Evolutionary conservation across 2,888 invertebrate species (phyloP), one percentile per base, ranked within the genome.

Genomic region (Oscheius sp.): DNA sequence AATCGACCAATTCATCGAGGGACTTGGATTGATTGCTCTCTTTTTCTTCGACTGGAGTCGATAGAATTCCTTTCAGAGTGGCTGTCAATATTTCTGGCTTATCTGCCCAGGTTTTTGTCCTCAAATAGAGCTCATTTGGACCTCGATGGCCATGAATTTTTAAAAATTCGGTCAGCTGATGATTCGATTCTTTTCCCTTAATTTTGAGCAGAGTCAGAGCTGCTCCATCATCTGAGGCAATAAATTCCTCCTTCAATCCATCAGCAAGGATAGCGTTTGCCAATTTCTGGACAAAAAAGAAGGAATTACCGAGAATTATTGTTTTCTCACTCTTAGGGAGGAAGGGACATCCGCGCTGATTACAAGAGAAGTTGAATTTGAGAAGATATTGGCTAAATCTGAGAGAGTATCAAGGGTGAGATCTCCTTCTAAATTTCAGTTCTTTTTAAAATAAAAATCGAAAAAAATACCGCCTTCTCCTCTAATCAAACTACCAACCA

Each of bases 291-390:
- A 71, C 64, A 25, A 15, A 25, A 20, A 20, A 1, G 27, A 27
- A 10, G 10, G 53, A 12, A 15, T 27, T n/a, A 27, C 25, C 5
- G n/a, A 23, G 29, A 27, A 20, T 1, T 31, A n/a, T n/a, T 4
- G 61, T 12, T 17, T n/a, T n/a, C n/a, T n/a, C 48, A 87, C 86
- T 82, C 87, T 86, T 57, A 91, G 79, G 0, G 89, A 88, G 20
- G 88, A 86, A 0, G 92, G 92, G 8, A 93, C 91, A 84, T 93
- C 92, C 0, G 92, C 92, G 20, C 93, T 93, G 58, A 92, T 89
- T 0, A 92, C 91, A 73, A 91, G 90, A 0, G 88, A 46, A 23
- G 92, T 92, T 0, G 91, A 91, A 37, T 76, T 73, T 10, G 92
- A 91, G 39, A 93, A 88, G 25, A 93, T 86, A 29, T 89, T 82